Evolutionary conservation across 2,113 vertebrate species (phyloP), one percentile per base, ranked within the genome.

Genomic region (Leptodactylus fuscus): DNA sequence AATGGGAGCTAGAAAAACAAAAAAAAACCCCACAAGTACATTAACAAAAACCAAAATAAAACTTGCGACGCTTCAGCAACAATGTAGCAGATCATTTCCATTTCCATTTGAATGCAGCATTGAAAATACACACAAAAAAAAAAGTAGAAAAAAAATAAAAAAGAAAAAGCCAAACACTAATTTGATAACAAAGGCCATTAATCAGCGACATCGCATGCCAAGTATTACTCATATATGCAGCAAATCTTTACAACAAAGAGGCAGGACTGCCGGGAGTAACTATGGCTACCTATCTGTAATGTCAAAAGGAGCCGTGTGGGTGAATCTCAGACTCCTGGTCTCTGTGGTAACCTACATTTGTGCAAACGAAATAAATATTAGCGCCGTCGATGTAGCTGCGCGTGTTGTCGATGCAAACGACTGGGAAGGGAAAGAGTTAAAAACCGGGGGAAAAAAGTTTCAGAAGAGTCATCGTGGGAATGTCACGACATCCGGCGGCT

Each of bases 171-270:
- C 48, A 8, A 46, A 24, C 24, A 58, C 20, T 80, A 85, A 85
- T 71, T 55, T 85, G 69, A 78, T 71, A 85, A 78, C 76, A 85
- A 85, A 85, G 65, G 48, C 83, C 65, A 78, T 71, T 85, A 80
- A 85, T 85, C 83, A 80, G 60, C 34, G 38, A 38, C 60, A 69
- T 85, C 75, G 78, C 76, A 58, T 80, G 76, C 22, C 32, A 71
- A 80, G 83, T 85, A 85, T 85, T 85, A 85, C 62, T 79, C 83
- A 85, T 80, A 80, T n/a, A 71, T 71, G 76, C 83, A 85, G 83
- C 51, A 71, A 53, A 80, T 85, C 60, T 71, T 53, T 85, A 69
- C 60, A 69, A 85, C 74, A 85, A 27, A 29, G 22, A 65, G 60
- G 70, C 60, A 80, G 62, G 53, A 24, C 76, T 46, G 76, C 76